These are phyloP conservation scores for Eristalis arbustorum DNA, from an alignment of 2,888 invertebrate genomes.

Conservation along the genomic window DNA sequence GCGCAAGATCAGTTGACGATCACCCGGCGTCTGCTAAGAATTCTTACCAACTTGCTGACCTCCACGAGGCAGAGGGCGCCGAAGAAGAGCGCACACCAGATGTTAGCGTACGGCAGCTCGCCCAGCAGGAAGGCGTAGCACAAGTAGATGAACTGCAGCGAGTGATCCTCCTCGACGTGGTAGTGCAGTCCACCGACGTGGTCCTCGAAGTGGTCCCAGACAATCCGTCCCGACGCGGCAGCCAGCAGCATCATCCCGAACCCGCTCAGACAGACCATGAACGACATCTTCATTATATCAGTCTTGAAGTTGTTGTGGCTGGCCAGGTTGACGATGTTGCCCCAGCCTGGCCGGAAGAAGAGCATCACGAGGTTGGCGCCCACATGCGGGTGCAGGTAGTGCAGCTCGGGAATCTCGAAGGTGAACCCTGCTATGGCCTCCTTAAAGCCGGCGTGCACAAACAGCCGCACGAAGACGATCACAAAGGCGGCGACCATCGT, in stretches of 20 bases:
- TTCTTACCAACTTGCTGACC: slow-evolving; percentile 88
- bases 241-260: slow-evolving; percentile 75
- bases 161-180: slow-evolving; percentile 75
- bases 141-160: slow-evolving; percentile 76
- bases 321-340: slow-evolving; percentile 90
- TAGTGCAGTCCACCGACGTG: slow-evolving; percentile 75
- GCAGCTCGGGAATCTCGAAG: slow-evolving; percentile 62
- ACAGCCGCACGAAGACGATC: slow-evolving; percentile 74
- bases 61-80: slow-evolving; percentile 88
- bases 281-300: slow-evolving; percentile 82
- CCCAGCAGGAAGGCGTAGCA: slow-evolving; percentile 76
- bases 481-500: slow-evolving; percentile 75
- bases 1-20: not conserved
- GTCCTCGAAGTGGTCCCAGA: slow-evolving; percentile 78
- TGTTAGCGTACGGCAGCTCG: slow-evolving; percentile 73
- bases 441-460: slow-evolving; percentile 72
- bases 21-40: not conserved
- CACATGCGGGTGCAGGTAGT: slow-evolving; percentile 44
- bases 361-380: slow-evolving; percentile 80
- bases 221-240: slow-evolving; percentile 75
- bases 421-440: slow-evolving; percentile 71
- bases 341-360: slow-evolving; percentile 93
- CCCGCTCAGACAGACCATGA: slow-evolving; percentile 76
- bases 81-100: slow-evolving; percentile 90
- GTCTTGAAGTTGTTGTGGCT: slow-evolving; percentile 90